These are phyloP conservation scores for Spongia lamella DNA, from an alignment of 37 sponge, comb jelly and placozoan genomes.

Conservation along the genomic window DNA sequence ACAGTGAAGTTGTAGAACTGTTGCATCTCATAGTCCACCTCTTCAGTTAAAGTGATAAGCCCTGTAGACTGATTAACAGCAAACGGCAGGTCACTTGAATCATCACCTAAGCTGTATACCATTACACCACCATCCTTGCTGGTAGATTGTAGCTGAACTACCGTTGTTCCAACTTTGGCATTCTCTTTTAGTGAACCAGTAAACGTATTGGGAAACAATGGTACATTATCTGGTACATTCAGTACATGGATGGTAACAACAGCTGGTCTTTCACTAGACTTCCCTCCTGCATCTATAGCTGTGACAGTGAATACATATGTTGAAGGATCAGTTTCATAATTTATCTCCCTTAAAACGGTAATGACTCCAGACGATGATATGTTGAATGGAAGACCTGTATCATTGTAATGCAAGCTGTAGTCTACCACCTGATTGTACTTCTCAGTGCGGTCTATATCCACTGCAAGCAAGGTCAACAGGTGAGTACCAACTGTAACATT, in stretches of 20 bases:
- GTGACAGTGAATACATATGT: slow-evolving; percentile 34
- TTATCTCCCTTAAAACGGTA: slow-evolving; percentile 10
- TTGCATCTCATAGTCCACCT: slow-evolving; percentile 32
- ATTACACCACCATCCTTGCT: slow-evolving; percentile 39
- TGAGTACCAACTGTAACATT: slow-evolving; percentile 3
- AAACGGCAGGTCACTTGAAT: slow-evolving; percentile 12
- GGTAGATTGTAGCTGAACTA: slow-evolving; percentile 9
- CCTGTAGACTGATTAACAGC: slow-evolving; percentile 19
- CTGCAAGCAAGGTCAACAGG: slow-evolving; percentile 24
- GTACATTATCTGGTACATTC: slow-evolving; percentile 55
- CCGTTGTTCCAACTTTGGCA: slow-evolving; percentile 8
- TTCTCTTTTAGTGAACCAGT: slow-evolving; percentile 27
- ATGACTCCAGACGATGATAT: slow-evolving; percentile 27
- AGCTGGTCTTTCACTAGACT: slow-evolving; percentile 36
- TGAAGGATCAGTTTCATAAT: slow-evolving; percentile 50
- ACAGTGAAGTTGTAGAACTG: slow-evolving; percentile 26
- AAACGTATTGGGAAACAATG: slow-evolving; percentile 31
- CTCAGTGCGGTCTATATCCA: slow-evolving; percentile 28
- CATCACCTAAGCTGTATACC: background rate
- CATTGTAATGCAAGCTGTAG: slow-evolving; percentile 1
- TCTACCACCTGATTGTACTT: slow-evolving; percentile 3
- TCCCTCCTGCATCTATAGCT: slow-evolving; percentile 53
- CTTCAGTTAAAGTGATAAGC: slow-evolving; percentile 26
- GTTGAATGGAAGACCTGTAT: slow-evolving; percentile 30
- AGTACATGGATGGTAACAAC: slow-evolving; percentile 30